A percentile compares a stretch with the other conserved stretches of the same genome.
Conservation (phyloP, 2,113 vertebrate genomes). For the Nerophis lumbriciformis region DNA sequence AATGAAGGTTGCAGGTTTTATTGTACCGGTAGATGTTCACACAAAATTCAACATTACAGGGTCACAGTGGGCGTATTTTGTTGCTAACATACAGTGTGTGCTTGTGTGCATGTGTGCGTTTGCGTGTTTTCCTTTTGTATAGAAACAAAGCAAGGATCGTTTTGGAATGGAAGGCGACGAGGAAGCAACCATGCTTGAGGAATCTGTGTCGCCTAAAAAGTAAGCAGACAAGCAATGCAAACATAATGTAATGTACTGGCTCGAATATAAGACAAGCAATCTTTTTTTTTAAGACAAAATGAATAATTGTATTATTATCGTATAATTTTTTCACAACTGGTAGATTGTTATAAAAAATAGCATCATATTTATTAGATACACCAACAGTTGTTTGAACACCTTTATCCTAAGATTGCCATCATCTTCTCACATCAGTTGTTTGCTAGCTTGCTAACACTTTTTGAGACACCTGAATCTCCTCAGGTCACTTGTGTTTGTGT, state of each 20-base stretch:
- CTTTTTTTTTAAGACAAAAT: neutral
- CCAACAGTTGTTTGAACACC: no score
- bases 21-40: neutral
- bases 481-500: no score
- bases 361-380: no score
- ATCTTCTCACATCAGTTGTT: no score
- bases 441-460: no score
- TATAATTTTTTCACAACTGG: no score
- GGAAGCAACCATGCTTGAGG: slow-evolving; percentile 97
- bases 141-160: slow-evolving; percentile 99
- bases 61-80: neutral
- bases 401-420: no score
- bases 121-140: slow-evolving; percentile 24
- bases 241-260: slow-evolving; percentile 21
- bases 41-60: neutral
- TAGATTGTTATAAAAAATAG: no score
- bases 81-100: neutral
- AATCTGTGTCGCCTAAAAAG: slow-evolving; percentile 98
- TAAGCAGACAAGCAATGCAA: slow-evolving; percentile 43
- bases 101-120: no score
- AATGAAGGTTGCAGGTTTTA: neutral
- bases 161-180: slow-evolving; percentile 98
- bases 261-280: no score
- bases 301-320: no score
- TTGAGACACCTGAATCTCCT: no score